A percentile compares a stretch with the other conserved stretches of the same genome.
Conservation (phyloP, 2,888 invertebrate species). For the Polydesmus complanatus region DNA sequence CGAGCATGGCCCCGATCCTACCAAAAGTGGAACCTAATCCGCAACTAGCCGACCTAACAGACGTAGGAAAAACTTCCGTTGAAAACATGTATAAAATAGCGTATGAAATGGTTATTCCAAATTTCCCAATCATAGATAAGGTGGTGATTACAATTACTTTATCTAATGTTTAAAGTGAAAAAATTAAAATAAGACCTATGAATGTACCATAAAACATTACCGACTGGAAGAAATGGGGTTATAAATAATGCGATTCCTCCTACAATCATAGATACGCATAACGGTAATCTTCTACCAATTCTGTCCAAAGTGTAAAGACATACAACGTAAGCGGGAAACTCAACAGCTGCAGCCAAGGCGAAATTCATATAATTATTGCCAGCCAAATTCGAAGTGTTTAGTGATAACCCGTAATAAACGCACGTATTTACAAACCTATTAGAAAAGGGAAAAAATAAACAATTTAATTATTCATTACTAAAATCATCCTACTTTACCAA, state of each 20-base stretch:
- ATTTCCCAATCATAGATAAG: conserved; percentile 54
- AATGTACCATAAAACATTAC: neutral
- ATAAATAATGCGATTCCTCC: conserved; percentile 45
- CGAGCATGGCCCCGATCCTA: conserved; percentile 46
- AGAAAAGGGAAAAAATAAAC: neutral
- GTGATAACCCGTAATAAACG: conserved; percentile 62
- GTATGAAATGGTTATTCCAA: conserved; percentile 57
- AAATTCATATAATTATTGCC: conserved; percentile 60
- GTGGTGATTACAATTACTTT: conserved; percentile 41
- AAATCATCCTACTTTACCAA: conserved; percentile 20
- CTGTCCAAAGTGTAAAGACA: conserved; percentile 50
- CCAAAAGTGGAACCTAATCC: conserved; percentile 50
- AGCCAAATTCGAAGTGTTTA: conserved; percentile 56
- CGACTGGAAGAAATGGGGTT: conserved; percentile 45
- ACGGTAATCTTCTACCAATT: conserved; percentile 52
- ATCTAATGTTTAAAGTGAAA: conserved; percentile 7
- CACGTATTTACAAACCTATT: conserved; percentile 60
- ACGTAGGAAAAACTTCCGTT: conserved; percentile 60
- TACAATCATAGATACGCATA: conserved; percentile 52
- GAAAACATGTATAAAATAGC: conserved; percentile 58
- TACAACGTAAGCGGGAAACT: conserved; percentile 46
- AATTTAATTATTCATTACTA: neutral
- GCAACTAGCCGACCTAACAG: conserved; percentile 49
- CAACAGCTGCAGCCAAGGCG: conserved; percentile 56
- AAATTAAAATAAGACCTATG: conserved; percentile 8